Base-by-base conservation (phyloP, 2,888 invertebrate species). In the Blastobasis adustella region DNA sequence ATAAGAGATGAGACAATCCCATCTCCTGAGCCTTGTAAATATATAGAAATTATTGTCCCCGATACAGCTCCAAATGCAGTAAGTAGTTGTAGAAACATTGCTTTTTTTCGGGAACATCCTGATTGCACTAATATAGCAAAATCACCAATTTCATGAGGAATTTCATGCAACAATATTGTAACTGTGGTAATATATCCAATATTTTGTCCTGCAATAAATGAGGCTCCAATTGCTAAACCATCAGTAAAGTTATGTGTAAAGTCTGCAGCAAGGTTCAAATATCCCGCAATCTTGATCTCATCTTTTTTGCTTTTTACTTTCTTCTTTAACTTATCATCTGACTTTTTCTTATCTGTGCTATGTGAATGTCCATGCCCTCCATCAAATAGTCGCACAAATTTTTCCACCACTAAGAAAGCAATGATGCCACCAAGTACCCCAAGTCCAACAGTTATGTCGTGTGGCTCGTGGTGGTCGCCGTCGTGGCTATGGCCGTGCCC, bases 201-300 rank as follows among this genome's bases (percentile, higher is more conserved):
- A 63, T 90, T 95, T 65, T 94, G 93, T 8, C 98, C 98, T 54
- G 97, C 98, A 67, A 98, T 91, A 78, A 94, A 99, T 1, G 98
- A 98, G 1, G 99, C 99, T 49, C 99, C 99, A 74, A 99, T 99
- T 36, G 99, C 99, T 55, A 99, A 88, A 36, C 99, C 99, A 90
- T 99, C 99, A 8, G 99, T 99, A 73, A 99, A 98, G 84, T 99
- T 99, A 79, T 99, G 99, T 9, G 97, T 93, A 79, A 98, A 98
- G 81, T 99, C 99, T 41, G 99, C 99, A 49, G 96, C 98, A 60
- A 99, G 88, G 84, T 99, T 99, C 57, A 99, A 90, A 77, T 98
- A 99, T 3, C 98, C 98, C 53, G 86, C 74, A 51, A 85, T 81
- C 65, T 89, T 88, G 46, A 86, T 89, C 51, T 86, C 84, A 52